Evolutionary conservation across 2,797 vertebrate genomes (phyloP), one percentile per base, ranked within the genome.

Genomic region (Trichosurus vulpecula): DNA sequence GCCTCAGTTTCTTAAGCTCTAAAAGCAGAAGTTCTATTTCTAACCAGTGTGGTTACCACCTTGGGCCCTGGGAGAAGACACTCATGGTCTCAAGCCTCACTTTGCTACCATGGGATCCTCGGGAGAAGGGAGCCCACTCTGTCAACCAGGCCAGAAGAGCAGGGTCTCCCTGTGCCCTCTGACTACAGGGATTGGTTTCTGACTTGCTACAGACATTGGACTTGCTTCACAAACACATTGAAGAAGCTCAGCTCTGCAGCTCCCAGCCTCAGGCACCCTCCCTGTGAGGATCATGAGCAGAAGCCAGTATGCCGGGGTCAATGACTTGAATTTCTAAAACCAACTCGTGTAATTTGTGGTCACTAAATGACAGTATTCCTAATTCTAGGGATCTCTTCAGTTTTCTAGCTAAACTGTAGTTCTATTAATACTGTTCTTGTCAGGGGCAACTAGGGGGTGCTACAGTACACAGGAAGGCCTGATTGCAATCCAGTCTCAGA

Each of bases 311-410:
- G 56, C 2, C 91, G 54, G 53, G 92, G 53, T 87, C 12, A 55
- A 4, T 91, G 4, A 13, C 19, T 52, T 41, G 94, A 92, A 93
- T 31, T 93, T 19, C 29, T 56, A 91, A 93, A 91, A 25, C 51
- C 27, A 81, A 90, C 1, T 93, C 52, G n/a, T 94, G 61, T 52
- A 29, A 52, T 91, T 92, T 92, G 25, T 22, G 91, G 41, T 95
- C 19, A 35, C 22, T 94, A 97, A 95, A 31, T 87, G 92, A 93
- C 41, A 41, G n/a, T 52, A 53, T 61, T 92, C 53, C 22, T 54
- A 96, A 95, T 30, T 52, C 41, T 92, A 94, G 19, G 92, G 81
- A 96, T 74, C 87, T 30, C 29, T 91, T 92, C 91, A 93, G 90
- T 93, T 90, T 92, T 22, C 91, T 81, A 66, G n/a, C n/a, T 91